Percentiles rank a stretch among this genome's conserved stretches.
Conservation (phyloP, 2,113 vertebrate genomes). For the Budorcas taxicolor region DNA sequence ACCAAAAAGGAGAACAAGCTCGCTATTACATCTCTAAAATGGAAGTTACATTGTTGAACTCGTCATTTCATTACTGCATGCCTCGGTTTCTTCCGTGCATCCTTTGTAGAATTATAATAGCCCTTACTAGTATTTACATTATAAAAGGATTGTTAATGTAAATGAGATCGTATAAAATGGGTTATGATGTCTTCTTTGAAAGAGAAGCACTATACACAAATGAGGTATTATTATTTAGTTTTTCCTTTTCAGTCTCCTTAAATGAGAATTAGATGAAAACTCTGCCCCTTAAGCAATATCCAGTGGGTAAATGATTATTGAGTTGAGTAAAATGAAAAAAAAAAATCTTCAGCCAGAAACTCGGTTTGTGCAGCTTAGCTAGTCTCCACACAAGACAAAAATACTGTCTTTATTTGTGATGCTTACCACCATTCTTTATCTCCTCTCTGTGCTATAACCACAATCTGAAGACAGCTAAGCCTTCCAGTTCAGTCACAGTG, state of each 20-base stretch:
- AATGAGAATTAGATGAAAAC: slow-evolving; percentile 57
- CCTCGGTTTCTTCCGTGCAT: neutral
- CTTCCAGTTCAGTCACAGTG: fast-evolving
- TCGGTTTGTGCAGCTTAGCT: slow-evolving; percentile 46
- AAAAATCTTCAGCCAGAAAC: slow-evolving; percentile 3
- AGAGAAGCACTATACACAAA: slow-evolving; percentile 35
- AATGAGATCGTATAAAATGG: slow-evolving; percentile 31
- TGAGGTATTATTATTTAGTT: slow-evolving; percentile 57
- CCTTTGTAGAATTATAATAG: slow-evolving; percentile 22
- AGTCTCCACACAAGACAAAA: slow-evolving; percentile 46
- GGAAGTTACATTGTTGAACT: neutral
- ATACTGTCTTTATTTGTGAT: slow-evolving; percentile 22
- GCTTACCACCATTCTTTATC: slow-evolving; percentile 49
- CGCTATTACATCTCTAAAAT: neutral
- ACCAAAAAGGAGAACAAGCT: neutral
- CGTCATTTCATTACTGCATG: neutral
- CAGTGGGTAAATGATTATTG: slow-evolving; percentile 42
- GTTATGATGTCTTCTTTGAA: slow-evolving; percentile 42
- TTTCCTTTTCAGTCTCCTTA: slow-evolving; percentile 46
- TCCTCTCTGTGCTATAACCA: slow-evolving; percentile 36
- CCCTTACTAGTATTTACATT: slow-evolving; percentile 34
- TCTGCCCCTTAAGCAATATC: slow-evolving; percentile 37
- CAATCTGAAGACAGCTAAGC: slow-evolving; percentile 36
- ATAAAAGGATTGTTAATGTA: slow-evolving; percentile 14
- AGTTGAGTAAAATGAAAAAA: slow-evolving; percentile 7